phyloP scores from a whole-genome alignment of 1,140 invertebrate genomes.

The Caenorhabditis briggsae region DNA sequence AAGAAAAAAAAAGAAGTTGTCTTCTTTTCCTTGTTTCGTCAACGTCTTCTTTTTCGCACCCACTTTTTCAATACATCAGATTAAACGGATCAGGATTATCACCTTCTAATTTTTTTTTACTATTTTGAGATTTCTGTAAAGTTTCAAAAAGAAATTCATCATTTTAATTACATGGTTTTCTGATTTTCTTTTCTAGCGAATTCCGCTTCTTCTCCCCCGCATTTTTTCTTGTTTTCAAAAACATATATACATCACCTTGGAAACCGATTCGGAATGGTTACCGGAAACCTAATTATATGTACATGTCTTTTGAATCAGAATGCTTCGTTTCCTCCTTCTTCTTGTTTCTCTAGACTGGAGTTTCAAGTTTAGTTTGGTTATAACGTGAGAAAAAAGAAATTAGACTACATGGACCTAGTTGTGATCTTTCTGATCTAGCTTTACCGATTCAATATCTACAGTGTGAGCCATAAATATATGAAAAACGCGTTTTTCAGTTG shows the following conservation, averaged over 20 bases:
- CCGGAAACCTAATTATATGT: conserved; percentile 8
- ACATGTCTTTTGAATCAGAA: conserved; percentile 9
- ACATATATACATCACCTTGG: background rate
- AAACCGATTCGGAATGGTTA: background rate
- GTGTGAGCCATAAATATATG: too few species aligned
- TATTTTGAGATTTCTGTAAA: background rate
- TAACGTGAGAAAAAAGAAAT: background rate
- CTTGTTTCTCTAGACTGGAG: too few species aligned
- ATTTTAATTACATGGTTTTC: conserved; percentile 15
- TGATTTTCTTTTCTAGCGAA: background rate
- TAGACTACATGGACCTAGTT: background rate
- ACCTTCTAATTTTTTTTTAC: conserved; percentile 6
- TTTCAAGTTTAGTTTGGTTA: background rate
- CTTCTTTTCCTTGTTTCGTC: conserved; percentile 22
- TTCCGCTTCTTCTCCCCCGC: background rate
- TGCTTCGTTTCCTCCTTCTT: background rate
- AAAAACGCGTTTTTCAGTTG: too few species aligned
- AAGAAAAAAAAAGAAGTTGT: conserved; percentile 25
- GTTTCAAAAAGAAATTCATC: background rate
- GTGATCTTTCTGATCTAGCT: background rate
- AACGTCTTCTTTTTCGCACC: background rate
- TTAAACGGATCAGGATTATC: background rate
- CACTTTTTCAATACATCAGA: background rate
- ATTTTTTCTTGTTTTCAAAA: background rate
- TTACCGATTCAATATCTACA: too few species aligned